Evolutionary conservation across 2,113 vertebrate genomes (phyloP), one percentile per base, ranked within the genome.

Genomic region (Halcyon senegalensis): DNA sequence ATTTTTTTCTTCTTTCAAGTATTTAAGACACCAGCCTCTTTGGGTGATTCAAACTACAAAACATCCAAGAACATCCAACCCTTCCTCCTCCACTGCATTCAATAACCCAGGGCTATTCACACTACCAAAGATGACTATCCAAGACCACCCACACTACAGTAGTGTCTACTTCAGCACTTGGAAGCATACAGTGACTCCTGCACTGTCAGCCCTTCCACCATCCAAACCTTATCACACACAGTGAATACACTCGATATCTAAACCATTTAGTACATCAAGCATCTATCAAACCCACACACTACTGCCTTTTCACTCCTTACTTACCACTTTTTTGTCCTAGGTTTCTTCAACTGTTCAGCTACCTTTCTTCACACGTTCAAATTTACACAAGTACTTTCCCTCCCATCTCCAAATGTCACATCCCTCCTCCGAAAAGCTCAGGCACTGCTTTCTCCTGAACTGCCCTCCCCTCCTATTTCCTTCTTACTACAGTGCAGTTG

Each of bases 351-450:
- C 43, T 55, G 13, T 25, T 62, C 66, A 84, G 31, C 64, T 39
- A 41, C 14, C 3, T 13, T 72, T 59, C 48, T 37, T 2, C 2
- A 84, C 1, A 4, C 6, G 25, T 46, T 80, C 53, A 69, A 41
- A 69, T 11, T 62, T 31, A 46, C 8, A n/a, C 2, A 21, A 55
- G 37, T 25, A 56, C 20, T 16, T 27, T 20, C 27, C 23, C 21
- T n/a, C 27, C 31, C 13, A 9, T 46, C 5, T 90, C 23, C 23
- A n/a, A 11, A 14, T 0, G 0, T 24, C 51, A 62, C 2, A 1
- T 11, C 27, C 18, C 23, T 51, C 18, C 33, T 69, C 16, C n/a
- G 21, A 69, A 50, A 79, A 94, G 14, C 28, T 67, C 25, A 23
- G 56, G 35, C 20, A 75, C 3, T 0, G 0, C 50, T 67, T 72